Evolutionary conservation across 2,888 invertebrate species (phyloP), one percentile per base, ranked within the genome.

Genomic region (Dermolepida albohirtum): DNA sequence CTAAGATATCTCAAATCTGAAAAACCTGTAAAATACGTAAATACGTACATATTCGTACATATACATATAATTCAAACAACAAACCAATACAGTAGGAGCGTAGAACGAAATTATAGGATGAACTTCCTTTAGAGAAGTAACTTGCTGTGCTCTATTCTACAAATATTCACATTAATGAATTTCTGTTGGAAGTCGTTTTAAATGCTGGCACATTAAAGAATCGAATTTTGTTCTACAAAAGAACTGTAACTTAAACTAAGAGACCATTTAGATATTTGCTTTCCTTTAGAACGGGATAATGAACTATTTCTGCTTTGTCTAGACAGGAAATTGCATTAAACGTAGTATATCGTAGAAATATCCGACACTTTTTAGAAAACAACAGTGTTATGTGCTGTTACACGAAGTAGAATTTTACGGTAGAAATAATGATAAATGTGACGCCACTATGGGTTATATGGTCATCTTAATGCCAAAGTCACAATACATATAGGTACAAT

Each of bases 291-390:
- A 16, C 5, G 16, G 34, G 12, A 44, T 59, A 59, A 47, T 29
- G 47, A 44, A 43, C 27, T 27, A 22, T 10, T n/a, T 22, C 40
- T 17, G 34, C 34, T 49, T 47, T 47, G 59, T 62, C 59, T 62
- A 62, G 59, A 62, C 59, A 47, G 59, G 59, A 62, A 62, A 62
- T 62, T 47, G 47, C 43, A 49, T 62, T 47, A 62, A 47, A 11
- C 12, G 7, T 47, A 16, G 54, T 39, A 34, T 17, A 39, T 39
- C 34, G 44, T 17, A 47, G 16, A 47, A 62, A 62, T 62, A 47
- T 62, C 59, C 59, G 49, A 34, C 14, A 47, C 22, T 62, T 62
- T 62, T 47, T 34, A 49, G 29, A 47, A 47, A 62, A 62, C 44
- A 47, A 49, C 40, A 16, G 8, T 8, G 22, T 40, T 47, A 11